These are phyloP conservation scores for Spheniscus humboldti DNA, from an alignment of 2,797 vertebrate species.

Conservation along the genomic window DNA sequence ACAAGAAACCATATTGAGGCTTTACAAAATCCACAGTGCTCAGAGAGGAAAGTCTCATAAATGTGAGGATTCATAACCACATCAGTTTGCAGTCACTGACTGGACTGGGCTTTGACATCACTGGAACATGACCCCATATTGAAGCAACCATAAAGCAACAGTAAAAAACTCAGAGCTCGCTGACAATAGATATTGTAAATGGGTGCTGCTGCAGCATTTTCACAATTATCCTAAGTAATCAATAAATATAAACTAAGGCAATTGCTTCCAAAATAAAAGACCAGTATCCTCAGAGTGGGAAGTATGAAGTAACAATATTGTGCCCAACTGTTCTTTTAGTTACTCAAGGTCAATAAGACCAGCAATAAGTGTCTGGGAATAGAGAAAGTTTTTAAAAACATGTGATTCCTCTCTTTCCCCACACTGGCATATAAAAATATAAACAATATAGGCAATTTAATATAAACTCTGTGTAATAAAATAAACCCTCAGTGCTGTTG, in stretches of 20 bases:
- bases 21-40: neutral
- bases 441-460: neutral
- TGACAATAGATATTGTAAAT: neutral
- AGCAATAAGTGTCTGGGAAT: neutral
- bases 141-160: neutral
- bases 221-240: neutral
- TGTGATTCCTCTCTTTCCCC: neutral
- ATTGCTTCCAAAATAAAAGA: neutral
- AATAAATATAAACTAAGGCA: neutral
- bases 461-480: neutral
- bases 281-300: fast-evolving
- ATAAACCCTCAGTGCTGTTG: neutral
- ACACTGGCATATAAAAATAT: neutral
- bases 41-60: neutral
- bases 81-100: neutral
- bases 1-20: fast-evolving
- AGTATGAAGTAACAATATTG: neutral
- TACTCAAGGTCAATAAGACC: neutral
- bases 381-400: neutral
- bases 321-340: neutral
- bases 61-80: neutral
- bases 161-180: neutral
- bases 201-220: neutral
- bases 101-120: neutral
- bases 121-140: neutral